These are phyloP conservation scores for Nomia melanderi DNA, from an alignment of 1,140 invertebrate genomes.

Conservation along the genomic window DNA sequence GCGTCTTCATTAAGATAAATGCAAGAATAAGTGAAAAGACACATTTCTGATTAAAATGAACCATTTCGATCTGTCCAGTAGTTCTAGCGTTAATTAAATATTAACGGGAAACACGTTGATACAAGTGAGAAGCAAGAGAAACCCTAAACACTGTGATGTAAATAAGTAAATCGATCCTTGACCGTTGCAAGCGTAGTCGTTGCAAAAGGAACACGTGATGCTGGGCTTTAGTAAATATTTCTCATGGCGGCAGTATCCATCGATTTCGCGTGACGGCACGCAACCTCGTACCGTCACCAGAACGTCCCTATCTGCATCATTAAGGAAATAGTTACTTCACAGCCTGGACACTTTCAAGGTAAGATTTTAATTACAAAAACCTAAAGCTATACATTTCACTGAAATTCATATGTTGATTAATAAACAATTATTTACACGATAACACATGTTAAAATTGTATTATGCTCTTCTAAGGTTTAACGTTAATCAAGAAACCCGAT, in stretches of 20 bases:
- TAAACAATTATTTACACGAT: no score
- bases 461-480: no score
- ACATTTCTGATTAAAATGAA: no score
- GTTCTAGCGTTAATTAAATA: neutral
- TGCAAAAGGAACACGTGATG: conserved; percentile 71
- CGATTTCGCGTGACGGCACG: conserved; percentile 63
- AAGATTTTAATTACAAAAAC: neutral
- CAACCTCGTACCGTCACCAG: conserved; percentile 73
- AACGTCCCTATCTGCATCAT: conserved; percentile 70
- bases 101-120: neutral
- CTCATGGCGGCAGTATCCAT: conserved; percentile 68
- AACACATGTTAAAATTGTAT: no score
- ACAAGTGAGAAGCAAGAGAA: neutral
- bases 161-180: conserved; percentile 14
- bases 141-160: neutral
- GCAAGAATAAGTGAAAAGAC: no score
- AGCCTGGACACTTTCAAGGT: conserved; percentile 11
- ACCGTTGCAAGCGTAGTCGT: conserved; percentile 69
- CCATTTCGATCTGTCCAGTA: no score
- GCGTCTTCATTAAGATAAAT: no score
- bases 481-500: no score
- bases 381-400: neutral
- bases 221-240: conserved; percentile 67
- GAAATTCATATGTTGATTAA: neutral
- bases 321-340: conserved; percentile 9